Evolutionary conservation across 2,113 vertebrate genomes (phyloP).

Genomic region (Arothron firmamentum): DNA sequence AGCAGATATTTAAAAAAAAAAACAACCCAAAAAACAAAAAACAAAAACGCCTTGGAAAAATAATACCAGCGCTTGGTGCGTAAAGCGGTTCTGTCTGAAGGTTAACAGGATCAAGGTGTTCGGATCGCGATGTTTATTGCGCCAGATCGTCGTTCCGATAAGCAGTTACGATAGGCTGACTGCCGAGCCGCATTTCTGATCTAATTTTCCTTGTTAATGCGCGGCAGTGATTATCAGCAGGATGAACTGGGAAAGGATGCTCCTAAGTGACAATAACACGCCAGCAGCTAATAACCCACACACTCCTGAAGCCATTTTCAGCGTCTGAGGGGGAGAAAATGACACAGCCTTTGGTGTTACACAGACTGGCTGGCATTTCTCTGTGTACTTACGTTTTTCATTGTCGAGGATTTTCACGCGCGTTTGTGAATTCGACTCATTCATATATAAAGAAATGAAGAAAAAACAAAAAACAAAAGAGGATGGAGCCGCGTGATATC

Average conservation of each 20-base stretch:
- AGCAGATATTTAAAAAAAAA: no score
- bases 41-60: no score
- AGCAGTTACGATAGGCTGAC: slow-evolving; percentile 6
- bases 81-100: slow-evolving; percentile 51
- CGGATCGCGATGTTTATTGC: slow-evolving; percentile 20
- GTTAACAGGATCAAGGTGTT: slow-evolving; percentile 34
- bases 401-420: neutral
- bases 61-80: no score
- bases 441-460: neutral
- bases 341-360: neutral
- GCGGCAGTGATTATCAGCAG: slow-evolving; percentile 16
- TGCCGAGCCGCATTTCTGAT: slow-evolving; percentile 25
- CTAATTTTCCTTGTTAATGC: slow-evolving; percentile 6
- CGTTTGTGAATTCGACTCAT: neutral
- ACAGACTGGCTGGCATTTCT: neutral
- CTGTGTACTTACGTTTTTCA: neutral
- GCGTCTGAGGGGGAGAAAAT: neutral
- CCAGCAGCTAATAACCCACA: neutral
- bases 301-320: neutral
- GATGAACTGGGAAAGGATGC: slow-evolving; percentile 11
- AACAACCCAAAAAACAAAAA: no score
- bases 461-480: neutral
- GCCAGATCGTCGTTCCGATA: neutral
- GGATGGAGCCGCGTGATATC: neutral
- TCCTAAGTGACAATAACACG: slow-evolving; percentile 23